Evolutionary conservation across 2,113 vertebrate genomes (phyloP), one percentile per base, ranked within the genome.

Genomic region (Oncorhynchus gorbuscha): DNA sequence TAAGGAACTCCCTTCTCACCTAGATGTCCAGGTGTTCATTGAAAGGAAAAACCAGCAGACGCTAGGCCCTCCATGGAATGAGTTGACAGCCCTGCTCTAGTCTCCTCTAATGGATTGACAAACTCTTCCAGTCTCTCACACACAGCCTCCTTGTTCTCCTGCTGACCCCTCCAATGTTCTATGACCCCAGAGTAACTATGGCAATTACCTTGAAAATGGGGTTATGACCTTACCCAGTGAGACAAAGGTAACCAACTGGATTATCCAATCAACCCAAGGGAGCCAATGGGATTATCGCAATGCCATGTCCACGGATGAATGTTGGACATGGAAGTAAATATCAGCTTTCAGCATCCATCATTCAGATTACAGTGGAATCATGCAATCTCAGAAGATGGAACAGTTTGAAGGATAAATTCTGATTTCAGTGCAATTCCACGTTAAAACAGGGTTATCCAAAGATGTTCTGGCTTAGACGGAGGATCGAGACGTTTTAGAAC

Each of bases 311-410:
- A 72, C 48, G 69, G 8, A 74, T 2, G 35, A 62, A 67, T 32
- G 72, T 69, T 83, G 70, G 28, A 30, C 5, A 18, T 55, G 51
- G 28, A 9, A 67, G 26, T 13, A 39, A 69, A 39, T n/a, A 69
- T 69, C 18, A 18, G 18, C 30, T 69, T 69, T 69, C 32, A 69
- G 14, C 11, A 16, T 67, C 20, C 18, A 28, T 35, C 30, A 69
- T 35, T 78, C 9, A 83, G 83, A 88, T 90, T 84, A n/a, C 18
- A 55, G 39, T 84, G 72, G 84, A 83, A 70, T 83, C 20, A 30
- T 64, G 76, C 70, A 61, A 69, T 75, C 24, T 13, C 48, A 74
- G 73, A 69, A 83, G 65, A 82, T 84, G n/a, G 79, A 82, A 81
- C 67, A 73, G 35, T 66, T 73, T 48, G 71, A 22, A 9, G 73